phyloP scores from a whole-genome alignment of 2,888 invertebrate genomes.

The Bibio marci region DNA sequence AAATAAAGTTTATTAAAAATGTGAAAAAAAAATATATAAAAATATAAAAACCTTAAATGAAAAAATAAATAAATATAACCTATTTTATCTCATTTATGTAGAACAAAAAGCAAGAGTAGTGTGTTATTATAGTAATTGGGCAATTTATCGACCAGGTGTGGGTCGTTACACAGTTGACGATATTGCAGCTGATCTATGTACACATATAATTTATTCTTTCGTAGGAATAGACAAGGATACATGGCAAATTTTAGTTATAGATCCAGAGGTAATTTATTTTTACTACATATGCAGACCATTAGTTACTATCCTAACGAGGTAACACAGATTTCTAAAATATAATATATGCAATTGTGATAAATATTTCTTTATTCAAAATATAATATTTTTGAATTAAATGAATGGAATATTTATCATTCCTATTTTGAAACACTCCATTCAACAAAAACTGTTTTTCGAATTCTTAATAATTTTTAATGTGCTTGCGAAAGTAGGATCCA shows the following conservation, averaged over 20 bases:
- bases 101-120: conserved; percentile 34
- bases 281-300: background rate
- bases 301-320: background rate
- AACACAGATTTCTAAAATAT: no score
- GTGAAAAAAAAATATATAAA: no score
- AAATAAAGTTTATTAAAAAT: no score
- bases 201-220: conserved; percentile 77
- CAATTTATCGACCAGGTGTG: conserved; percentile 64
- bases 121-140: conserved; percentile 44
- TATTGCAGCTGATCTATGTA: conserved; percentile 65
- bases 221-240: conserved; percentile 65
- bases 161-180: conserved; percentile 74
- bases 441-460: no score
- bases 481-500: no score
- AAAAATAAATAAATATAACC: no score
- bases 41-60: no score
- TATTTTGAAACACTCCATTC: no score
- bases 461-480: no score
- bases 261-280: conserved; percentile 49
- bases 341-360: conserved; percentile 2
- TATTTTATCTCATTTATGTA: no score
- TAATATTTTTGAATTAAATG: no score
- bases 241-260: conserved; percentile 62
- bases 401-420: no score
- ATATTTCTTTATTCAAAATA: background rate